Evolutionary conservation across 2,888 invertebrate species (phyloP), one percentile per base, ranked within the genome.

Genomic region (Agrilus cyanescens): DNA sequence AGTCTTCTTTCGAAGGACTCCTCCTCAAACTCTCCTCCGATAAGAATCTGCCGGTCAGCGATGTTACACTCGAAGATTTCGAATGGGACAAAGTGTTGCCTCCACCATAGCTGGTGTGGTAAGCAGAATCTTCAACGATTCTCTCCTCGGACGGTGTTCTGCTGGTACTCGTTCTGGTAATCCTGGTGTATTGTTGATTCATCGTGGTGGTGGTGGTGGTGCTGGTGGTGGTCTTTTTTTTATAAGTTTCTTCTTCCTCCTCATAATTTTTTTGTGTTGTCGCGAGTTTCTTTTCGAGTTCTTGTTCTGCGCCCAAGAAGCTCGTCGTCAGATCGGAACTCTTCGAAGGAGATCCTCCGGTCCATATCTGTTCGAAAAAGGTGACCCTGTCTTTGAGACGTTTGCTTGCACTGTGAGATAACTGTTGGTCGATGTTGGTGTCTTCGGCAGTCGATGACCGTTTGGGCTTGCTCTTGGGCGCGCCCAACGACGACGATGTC

Each of bases 291-390:
- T 51, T 48, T 51, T 61, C 62, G 40, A 60, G 48, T 36, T 56
- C 57, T 16, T n/a, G n/a, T n/a, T 55, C 55, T n/a, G 60, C 41
- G 34, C 44, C 41, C 34, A 43, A 12, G 4, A 14, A 13, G 38
- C 38, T 30, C 30, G 16, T 5, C 6, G 20, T 7, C 10, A 10
- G 10, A 10, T 25, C 25, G 25, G 25, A n/a, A n/a, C n/a, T 10
- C 10, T 25, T 36, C 7, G 37, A 29, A n/a, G 61, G 44, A 58
- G 61, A 41, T 54, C 33, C 34, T 60, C 79, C 77, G 47, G 76
- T 73, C 82, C 83, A 85, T 50, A 85, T 76, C 69, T 81, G 80
- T 65, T 87, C 87, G 67, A 84, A 87, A 63, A 85, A 84, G 53
- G 74, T 78, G 53, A 87, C 85, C 55, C 83, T 78, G 58, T 85